Evolutionary conservation across 2,113 vertebrate genomes (phyloP).

Genomic region (Brachirus orientalis): DNA sequence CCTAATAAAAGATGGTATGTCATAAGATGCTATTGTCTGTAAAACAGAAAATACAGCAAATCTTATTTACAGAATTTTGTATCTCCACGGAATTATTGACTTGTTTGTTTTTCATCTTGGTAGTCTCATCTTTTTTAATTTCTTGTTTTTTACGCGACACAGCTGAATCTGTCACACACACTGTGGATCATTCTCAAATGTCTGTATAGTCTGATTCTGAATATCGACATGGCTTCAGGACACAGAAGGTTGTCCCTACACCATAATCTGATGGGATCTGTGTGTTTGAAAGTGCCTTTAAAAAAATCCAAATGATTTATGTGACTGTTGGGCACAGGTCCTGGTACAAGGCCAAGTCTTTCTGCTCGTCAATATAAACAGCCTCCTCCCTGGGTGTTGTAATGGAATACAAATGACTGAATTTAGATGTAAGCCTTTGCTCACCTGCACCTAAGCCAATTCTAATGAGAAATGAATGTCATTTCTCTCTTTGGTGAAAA

Average conservation of each 20-base stretch:
- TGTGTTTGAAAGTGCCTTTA: conserved; percentile 33
- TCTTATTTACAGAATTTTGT: too few relatives aligned
- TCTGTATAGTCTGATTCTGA: conserved; percentile 16
- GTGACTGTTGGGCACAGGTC: conserved; percentile 50
- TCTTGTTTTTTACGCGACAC: too few relatives aligned
- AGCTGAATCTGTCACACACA: conserved; percentile 1
- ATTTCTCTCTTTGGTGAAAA: conserved; percentile 18
- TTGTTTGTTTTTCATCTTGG: too few relatives aligned
- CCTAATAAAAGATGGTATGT: too few relatives aligned
- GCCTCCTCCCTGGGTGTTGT: conserved; percentile 32
- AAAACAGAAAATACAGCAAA: too few relatives aligned
- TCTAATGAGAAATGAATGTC: conserved; percentile 53
- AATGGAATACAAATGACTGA: conserved; percentile 68
- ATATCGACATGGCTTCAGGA: conserved; percentile 25
- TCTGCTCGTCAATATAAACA: conserved; percentile 70
- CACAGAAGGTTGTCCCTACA: conserved; percentile 34
- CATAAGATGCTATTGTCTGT: too few relatives aligned
- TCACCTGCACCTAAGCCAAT: conserved; percentile 59
- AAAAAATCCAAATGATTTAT: conserved; percentile 59
- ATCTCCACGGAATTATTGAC: too few relatives aligned
- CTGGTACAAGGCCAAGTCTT: conserved; percentile 64
- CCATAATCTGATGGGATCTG: conserved; percentile 28
- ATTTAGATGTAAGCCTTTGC: conserved; percentile 65
- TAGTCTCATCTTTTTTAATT: too few relatives aligned
- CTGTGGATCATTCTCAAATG: background rate